Evolutionary conservation across 2,113 vertebrate species (phyloP), one percentile per base, ranked within the genome.

Genomic region (Lasiurus borealis): DNA sequence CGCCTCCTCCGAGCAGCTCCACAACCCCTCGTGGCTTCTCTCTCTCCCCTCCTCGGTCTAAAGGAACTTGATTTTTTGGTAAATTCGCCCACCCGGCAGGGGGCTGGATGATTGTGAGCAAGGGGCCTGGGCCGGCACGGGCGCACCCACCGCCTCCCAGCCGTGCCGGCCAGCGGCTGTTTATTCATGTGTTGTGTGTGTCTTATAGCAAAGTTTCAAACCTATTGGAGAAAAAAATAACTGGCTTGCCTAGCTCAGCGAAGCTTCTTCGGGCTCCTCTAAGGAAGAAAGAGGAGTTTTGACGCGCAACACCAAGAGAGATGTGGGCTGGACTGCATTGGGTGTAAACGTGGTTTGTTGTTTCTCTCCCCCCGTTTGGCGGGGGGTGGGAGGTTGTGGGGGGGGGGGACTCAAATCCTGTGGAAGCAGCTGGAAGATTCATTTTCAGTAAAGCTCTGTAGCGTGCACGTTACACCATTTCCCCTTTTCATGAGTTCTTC

Each of bases 191-290:
- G 91, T 75, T 75, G 69, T 90, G 84, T 97, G n/a, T n/a, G n/a
- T n/a, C n/a, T n/a, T n/a, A n/a, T 72, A 50, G 90, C 46, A 97
- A 98, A 98, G 92, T 97, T 98, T 97, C 80, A 82, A 50, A 87
- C 89, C 95, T 73, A 40, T 87, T 93, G 86, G 88, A 88, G 91
- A 96, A 97, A 97, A 92, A 96, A 97, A 97, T 29, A 91, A 94
- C 83, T 86, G 94, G 73, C 83, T 91, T 48, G 85, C 80, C 83
- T 78, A 52, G 66, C 83, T 93, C 54, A 75, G 66, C 6, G 52
- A 91, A 86, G 95, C 93, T 92, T 80, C 69, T 92, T 80, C 69
- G 80, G 83, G 92, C 44, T 73, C 92, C 78, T 87, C 52, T 46
- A 12, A 91, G 62, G n/a, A 85, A 84, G 77, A 76, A 72, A 92